A percentile compares a stretch with the other conserved stretches of the same genome.
These are phyloP conservation scores for Drosophila recens DNA, from an alignment of 2,888 invertebrate genomes.

Conservation along the genomic window DNA sequence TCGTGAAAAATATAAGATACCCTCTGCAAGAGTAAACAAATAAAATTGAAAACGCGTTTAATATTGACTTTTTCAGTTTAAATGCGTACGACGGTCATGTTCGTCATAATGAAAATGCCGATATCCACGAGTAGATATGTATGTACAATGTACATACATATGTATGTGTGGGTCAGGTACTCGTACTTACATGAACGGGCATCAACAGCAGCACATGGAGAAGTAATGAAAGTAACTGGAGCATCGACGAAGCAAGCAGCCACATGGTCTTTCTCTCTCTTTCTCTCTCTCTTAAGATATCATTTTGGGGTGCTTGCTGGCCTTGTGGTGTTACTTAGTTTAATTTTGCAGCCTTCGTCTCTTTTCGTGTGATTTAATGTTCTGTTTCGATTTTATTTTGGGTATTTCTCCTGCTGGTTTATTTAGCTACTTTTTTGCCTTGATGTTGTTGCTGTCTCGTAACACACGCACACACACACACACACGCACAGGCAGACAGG, in stretches of 20 bases:
- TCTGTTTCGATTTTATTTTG: conserved; percentile 18
- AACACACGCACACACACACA: conserved; percentile 16
- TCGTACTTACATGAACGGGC: conserved; percentile 50
- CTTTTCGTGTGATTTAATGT: conserved; percentile 48
- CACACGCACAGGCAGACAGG: not conserved
- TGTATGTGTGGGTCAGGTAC: not conserved
- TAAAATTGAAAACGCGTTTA: too few species aligned
- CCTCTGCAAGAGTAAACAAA: too few species aligned
- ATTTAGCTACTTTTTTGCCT: conserved; percentile 51
- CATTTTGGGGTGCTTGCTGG: conserved; percentile 36
- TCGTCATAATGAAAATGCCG: too few species aligned
- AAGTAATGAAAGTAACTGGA: conserved; percentile 37
- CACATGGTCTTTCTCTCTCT: conserved; percentile 58
- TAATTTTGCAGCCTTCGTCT: conserved; percentile 37
- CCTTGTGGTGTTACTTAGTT: conserved; percentile 27
- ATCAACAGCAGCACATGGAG: conserved; percentile 45
- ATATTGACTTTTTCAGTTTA: too few species aligned
- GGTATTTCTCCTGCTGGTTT: conserved; percentile 33
- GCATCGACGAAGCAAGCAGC: conserved; percentile 51
- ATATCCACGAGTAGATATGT: too few species aligned
- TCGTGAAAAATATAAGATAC: too few species aligned
- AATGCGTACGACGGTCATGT: too few species aligned
- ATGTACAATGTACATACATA: too few species aligned
- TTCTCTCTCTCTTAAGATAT: conserved; percentile 54
- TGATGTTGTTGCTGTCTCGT: conserved; percentile 38